Conservation (phyloP, 2,113 vertebrate species). For the Athene noctua region DNA sequence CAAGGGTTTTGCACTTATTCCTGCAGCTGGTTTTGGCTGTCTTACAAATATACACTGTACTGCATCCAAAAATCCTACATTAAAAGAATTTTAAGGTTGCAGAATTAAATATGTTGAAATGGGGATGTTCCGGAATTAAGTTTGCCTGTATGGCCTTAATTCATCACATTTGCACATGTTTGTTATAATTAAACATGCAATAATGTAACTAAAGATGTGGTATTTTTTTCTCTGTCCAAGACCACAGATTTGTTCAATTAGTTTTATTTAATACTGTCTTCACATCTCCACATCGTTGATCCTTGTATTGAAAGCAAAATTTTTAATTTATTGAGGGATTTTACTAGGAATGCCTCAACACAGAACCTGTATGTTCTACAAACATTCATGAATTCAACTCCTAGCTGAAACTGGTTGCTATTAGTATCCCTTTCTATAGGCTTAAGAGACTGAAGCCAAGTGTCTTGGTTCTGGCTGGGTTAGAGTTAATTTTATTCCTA, state of each 20-base stretch:
- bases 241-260: background rate
- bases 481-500: too few species aligned
- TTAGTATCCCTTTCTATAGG: background rate
- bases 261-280: background rate
- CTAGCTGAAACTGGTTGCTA: background rate
- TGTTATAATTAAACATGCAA: background rate
- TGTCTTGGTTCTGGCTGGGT: too few species aligned
- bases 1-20: slow-evolving; percentile 7
- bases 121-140: background rate
- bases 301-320: background rate
- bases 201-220: background rate
- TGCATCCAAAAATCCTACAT: background rate
- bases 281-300: background rate
- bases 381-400: background rate
- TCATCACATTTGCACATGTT: background rate
- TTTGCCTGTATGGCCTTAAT: background rate
- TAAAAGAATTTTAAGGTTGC: background rate
- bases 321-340: background rate
- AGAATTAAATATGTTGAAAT: background rate
- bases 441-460: background rate
- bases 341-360: background rate
- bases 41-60: background rate
- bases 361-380: background rate
- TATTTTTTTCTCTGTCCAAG: background rate
- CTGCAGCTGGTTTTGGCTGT: background rate